Evolutionary conservation across 2,888 invertebrate species (phyloP), one percentile per base, ranked within the genome.

Genomic region (Sipunculus nudus): DNA sequence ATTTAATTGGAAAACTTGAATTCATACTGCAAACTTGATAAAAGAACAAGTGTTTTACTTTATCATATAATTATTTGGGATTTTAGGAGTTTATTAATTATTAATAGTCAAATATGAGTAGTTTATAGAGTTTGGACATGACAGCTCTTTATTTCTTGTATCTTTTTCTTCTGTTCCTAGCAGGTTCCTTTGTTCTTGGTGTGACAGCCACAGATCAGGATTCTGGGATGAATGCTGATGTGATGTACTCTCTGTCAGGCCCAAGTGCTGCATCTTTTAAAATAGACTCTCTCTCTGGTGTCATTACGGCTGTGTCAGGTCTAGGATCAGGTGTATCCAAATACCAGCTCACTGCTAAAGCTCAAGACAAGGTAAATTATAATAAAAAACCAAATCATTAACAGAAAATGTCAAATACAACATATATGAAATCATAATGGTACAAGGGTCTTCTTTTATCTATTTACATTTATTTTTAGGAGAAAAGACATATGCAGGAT

Each of bases 201-300:
- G 92, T 93, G 0, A 91, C 90, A 80, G 96, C 96, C 0, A 86
- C 87, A 5, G 96, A 96, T 81, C 87, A 87, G 61, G 96, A 96
- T 81, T 88, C 90, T 57, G 93, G 91, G 0, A 84, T 87, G 0
- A 96, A 96, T 81, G 91, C 93, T 55, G 89, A 89, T 77, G 90
- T 96, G 54, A 84, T 88, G 0, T 96, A 96, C 82, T 89, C 70
- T 1, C 49, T 70, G 46, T 32, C 56, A 19, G 54, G 40, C 10
- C 41, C 46, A 4, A 50, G 23, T 13, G 73, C 74, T 47, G 61
- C 66, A n/a, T 75, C 75, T 64, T 79, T 82, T 59, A 71, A 67
- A 32, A 64, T 80, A 19, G 77, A 79, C 68, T 94, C 88, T 79
- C 93, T 47, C 26, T 58, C 62, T 4, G 69, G 69, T 13, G 53